Conservation (phyloP, 2,113 vertebrate species). For the Gracilinanus agilis region DNA sequence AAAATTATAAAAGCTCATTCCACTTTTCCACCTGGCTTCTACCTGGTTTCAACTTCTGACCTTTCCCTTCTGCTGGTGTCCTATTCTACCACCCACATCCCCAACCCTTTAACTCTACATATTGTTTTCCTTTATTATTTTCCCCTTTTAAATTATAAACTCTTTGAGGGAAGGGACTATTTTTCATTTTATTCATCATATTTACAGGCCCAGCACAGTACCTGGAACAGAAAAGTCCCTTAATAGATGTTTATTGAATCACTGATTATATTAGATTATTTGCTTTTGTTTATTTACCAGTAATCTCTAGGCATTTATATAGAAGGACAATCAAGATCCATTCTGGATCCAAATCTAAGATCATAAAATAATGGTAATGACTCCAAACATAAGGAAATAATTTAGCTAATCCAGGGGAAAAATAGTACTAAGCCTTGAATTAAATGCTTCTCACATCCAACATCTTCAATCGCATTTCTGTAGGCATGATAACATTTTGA, state of each 20-base stretch:
- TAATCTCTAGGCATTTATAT: neutral
- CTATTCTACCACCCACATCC: neutral
- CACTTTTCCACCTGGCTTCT: neutral
- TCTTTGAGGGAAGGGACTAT: neutral
- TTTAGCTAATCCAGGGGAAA: neutral
- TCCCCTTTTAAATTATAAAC: neutral
- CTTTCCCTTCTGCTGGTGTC: neutral
- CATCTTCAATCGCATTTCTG: neutral
- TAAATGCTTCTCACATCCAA: slow-evolving; percentile 2
- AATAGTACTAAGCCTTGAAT: neutral
- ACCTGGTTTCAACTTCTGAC: neutral
- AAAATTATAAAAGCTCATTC: neutral
- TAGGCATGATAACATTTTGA: neutral
- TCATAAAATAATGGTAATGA: neutral
- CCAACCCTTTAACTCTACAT: too few relatives aligned
- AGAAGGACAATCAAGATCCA: neutral
- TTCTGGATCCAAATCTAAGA: neutral
- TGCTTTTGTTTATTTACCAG: neutral
- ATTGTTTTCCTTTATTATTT: neutral
- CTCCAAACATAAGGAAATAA: neutral
- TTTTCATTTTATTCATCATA: neutral
- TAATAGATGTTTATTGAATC: neutral
- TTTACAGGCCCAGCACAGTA: neutral
- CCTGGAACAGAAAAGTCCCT: neutral
- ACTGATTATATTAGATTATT: neutral